Evolutionary conservation across 2,797 vertebrate species (phyloP).

Genomic region (Poeciliopsis turneri): DNA sequence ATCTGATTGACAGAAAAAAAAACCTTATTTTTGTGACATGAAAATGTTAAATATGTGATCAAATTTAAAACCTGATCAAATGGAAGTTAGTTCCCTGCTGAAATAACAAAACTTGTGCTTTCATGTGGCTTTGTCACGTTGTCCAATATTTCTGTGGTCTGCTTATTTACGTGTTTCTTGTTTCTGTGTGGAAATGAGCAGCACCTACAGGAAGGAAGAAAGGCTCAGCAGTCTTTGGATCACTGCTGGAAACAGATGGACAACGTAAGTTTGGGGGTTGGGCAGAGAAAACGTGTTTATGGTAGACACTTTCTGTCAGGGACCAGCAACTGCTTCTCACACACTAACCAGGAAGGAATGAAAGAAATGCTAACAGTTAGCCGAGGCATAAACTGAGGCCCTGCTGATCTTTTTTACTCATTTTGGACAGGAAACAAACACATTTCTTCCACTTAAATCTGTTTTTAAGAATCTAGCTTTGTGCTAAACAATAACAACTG

Average conservation of each 20-base stretch:
- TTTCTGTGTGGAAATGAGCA: constrained; percentile 65
- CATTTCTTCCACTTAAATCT: neutral
- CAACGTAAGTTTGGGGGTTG: constrained; percentile 86
- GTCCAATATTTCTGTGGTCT: neutral
- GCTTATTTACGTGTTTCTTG: constrained; percentile 3
- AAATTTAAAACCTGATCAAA: neutral
- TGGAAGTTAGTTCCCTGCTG: neutral
- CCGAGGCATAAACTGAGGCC: constrained; percentile 10
- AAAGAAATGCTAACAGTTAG: constrained; percentile 37
- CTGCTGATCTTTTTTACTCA: neutral
- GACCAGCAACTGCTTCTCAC: constrained; percentile 30
- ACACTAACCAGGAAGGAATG: constrained; percentile 33
- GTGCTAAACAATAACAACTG: neutral
- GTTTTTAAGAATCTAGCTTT: neutral
- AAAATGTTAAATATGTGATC: neutral
- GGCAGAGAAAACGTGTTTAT: constrained; percentile 35
- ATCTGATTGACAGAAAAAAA: neutral
- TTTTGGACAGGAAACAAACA: neutral
- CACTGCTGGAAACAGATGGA: constrained; percentile 99
- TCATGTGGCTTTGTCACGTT: neutral
- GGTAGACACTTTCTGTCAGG: constrained; percentile 47
- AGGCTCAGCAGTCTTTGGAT: constrained; percentile 96
- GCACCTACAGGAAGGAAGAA: constrained; percentile 98
- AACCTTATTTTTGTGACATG: neutral
- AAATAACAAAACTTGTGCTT: neutral